Evolutionary conservation across 2,113 vertebrate species (phyloP).

Genomic region (Sisor rabdophorus): DNA sequence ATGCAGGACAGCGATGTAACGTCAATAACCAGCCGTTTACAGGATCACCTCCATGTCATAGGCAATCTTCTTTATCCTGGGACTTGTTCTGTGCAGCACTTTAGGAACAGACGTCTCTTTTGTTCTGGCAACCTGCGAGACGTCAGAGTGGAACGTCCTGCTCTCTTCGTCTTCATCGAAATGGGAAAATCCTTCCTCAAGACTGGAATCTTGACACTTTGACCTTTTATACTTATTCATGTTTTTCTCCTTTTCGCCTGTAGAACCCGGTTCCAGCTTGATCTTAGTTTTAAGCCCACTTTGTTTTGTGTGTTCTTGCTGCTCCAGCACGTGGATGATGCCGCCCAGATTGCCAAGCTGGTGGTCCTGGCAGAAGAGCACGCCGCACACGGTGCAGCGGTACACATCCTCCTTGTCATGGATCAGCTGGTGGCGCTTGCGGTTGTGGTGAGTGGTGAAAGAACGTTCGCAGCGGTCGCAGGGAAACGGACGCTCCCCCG

Average conservation of each 20-base stretch:
- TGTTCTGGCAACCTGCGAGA: background rate
- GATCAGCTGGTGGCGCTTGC: conserved; percentile 66
- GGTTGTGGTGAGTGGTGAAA: conserved; percentile 59
- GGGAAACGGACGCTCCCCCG: conserved; percentile 50
- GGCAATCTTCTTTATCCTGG: conserved; percentile 27
- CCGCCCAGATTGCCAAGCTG: conserved; percentile 37
- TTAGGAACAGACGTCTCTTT: background rate
- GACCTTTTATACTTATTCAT: background rate
- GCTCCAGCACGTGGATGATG: background rate
- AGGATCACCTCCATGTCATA: conserved; percentile 33
- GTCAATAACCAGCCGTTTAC: background rate
- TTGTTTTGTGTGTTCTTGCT: background rate
- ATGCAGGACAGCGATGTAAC: background rate
- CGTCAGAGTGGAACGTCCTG: background rate
- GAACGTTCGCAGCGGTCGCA: conserved; percentile 65
- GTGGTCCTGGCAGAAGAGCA: conserved; percentile 62
- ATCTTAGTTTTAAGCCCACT: background rate
- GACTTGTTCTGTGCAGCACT: background rate
- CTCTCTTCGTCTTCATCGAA: background rate
- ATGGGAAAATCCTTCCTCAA: background rate
- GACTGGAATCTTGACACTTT: background rate
- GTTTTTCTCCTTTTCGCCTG: background rate
- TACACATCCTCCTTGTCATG: conserved; percentile 62
- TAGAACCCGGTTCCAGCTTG: background rate
- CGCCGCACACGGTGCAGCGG: conserved; percentile 57